These are phyloP conservation scores for Hirtodrosophila trivittata DNA, from an alignment of 2,888 invertebrate species.

Conservation along the genomic window DNA sequence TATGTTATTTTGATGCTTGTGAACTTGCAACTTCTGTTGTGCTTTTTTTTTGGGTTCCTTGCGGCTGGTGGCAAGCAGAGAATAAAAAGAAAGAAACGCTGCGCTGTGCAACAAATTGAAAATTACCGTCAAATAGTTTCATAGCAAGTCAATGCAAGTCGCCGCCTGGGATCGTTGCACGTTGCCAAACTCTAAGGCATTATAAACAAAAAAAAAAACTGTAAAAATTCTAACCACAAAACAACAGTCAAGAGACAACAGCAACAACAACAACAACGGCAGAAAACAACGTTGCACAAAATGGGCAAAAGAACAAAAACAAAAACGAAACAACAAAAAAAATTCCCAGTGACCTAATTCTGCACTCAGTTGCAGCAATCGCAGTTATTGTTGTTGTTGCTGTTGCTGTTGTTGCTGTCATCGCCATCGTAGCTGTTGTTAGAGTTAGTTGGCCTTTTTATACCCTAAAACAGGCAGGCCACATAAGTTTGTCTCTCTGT, in stretches of 20 bases:
- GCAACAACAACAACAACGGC: constrained; percentile 21
- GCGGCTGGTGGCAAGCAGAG: constrained; percentile 17
- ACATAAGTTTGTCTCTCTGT: background rate
- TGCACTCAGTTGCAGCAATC: constrained; percentile 60
- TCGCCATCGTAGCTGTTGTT: constrained; percentile 60
- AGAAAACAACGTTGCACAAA: constrained; percentile 62
- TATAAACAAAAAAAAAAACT: constrained; percentile 41
- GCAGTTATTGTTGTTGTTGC: constrained; percentile 52
- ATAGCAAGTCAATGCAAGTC: constrained; percentile 52
- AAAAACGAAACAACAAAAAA: constrained; percentile 39
- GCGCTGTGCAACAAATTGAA: constrained; percentile 69
- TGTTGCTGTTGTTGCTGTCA: constrained; percentile 48
- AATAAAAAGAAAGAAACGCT: constrained; percentile 18
- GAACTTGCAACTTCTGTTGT: constrained; percentile 46
- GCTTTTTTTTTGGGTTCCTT: constrained; percentile 18
- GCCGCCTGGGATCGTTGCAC: constrained; percentile 30
- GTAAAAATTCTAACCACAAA: constrained; percentile 71
- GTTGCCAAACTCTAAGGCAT: constrained; percentile 38
- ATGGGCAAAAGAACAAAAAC: constrained; percentile 46
- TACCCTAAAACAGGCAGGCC: constrained; percentile 18
- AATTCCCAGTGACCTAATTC: constrained; percentile 77
- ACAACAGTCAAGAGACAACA: constrained; percentile 39
- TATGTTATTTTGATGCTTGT: constrained; percentile 37
- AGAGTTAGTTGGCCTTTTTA: constrained; percentile 71
- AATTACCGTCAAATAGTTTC: constrained; percentile 66